Evolutionary conservation across 2,888 invertebrate species (phyloP).

Genomic region (Caradrina kadenii): DNA sequence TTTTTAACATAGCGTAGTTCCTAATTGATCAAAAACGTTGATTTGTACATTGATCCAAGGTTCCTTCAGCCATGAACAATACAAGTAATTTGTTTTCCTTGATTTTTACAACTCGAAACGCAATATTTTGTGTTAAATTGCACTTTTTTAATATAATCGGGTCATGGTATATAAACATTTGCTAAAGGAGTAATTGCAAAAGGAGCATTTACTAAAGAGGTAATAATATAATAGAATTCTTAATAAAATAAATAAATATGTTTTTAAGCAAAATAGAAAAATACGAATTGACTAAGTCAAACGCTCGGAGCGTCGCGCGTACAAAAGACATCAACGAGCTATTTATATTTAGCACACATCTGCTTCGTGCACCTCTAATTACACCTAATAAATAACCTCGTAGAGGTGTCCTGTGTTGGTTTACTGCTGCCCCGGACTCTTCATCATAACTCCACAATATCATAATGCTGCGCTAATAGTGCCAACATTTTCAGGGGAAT

Average conservation of each 20-base stretch:
- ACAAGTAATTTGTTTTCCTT: constrained; percentile 27
- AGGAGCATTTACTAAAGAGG: background rate
- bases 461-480: constrained; percentile 6
- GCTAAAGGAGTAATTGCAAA: no score
- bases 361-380: constrained; percentile 35
- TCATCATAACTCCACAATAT: constrained; percentile 18
- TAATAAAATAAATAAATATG: no score
- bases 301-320: constrained; percentile 12
- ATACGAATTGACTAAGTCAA: background rate
- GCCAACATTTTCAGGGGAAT: constrained; percentile 4
- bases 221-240: background rate
- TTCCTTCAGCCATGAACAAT: constrained; percentile 35
- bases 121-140: constrained; percentile 12
- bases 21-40: constrained; percentile 10
- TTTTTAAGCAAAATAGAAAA: no score
- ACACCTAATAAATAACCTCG: constrained; percentile 19
- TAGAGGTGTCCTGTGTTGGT: constrained; percentile 7
- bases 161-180: constrained; percentile 26
- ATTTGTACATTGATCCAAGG: constrained; percentile 30
- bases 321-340: constrained; percentile 62
- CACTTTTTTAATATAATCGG: constrained; percentile 11
- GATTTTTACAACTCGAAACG: constrained; percentile 11
- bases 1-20: background rate
- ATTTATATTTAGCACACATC: constrained; percentile 4
- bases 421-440: background rate